Evolutionary conservation across 2,797 vertebrate species (phyloP), one percentile per base, ranked within the genome.

Genomic region (Erpetoichthys calabaricus): DNA sequence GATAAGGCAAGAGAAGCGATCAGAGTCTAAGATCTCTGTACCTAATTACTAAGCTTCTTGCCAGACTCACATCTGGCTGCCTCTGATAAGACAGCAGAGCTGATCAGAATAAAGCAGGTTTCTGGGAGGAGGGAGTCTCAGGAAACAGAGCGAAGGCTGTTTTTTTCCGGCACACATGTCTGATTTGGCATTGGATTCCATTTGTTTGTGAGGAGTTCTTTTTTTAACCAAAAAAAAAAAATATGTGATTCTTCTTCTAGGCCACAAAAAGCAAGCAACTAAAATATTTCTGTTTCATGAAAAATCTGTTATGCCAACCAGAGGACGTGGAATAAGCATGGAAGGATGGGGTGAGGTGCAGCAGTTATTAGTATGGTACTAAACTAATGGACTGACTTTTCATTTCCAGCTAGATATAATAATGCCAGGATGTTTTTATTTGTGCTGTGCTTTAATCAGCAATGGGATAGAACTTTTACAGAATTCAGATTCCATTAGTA

Each of bases 41-140:
- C 64, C 58, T 72, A 67, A 70, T 66, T 62, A 72, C 63, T 62
- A 56, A 50, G 65, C 42, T 66, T 67, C 68, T 67, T 53, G 43
- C 65, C 56, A 50, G 64, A 62, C 61, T 60, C 51, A 61, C 65
- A 62, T 60, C 63, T 65, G 66, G 62, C 62, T 43, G 42, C 5
- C 53, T 51, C 62, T 7, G 74, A 65, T 72, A 68, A 69, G 63
- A 64, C 10, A 51, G 45, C n/a, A 45, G 59, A 57, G 65, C 67
- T 66, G 68, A 70, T 62, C 64, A 66, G 65, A 67, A 65, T 64
- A 61, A 60, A 67, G 57, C 44, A 53, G 60, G 51, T 43, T 0
- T 2, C 3, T 6, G n/a, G 57, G 56, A 9, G 45, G 47, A 60
- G 3, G 52, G 51, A 47, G 44, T 45, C 8, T 44, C 42, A 44